These are phyloP conservation scores for Chauna torquata DNA, from an alignment of 2,113 vertebrate species.

Conservation along the genomic window DNA sequence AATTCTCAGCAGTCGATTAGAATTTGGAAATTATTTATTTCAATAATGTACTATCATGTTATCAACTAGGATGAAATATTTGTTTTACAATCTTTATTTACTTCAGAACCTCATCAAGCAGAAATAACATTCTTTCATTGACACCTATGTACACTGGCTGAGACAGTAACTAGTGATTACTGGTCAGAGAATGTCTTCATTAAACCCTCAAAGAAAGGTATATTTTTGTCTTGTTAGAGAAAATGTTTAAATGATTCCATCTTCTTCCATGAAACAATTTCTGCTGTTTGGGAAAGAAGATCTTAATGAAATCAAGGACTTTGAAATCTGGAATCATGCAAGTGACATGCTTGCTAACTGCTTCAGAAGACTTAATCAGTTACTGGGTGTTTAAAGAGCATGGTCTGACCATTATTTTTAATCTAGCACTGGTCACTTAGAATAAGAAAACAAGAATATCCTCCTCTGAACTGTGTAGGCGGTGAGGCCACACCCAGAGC, in stretches of 20 bases:
- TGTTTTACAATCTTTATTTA: not conserved
- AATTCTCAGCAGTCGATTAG: not conserved
- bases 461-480: not conserved
- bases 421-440: not conserved
- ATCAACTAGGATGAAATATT: not conserved
- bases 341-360: not conserved
- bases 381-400: too few relatives aligned
- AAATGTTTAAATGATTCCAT: not conserved
- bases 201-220: not conserved
- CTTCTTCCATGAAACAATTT: not conserved
- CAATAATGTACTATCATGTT: not conserved
- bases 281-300: not conserved
- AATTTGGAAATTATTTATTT: not conserved
- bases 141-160: not conserved
- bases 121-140: not conserved
- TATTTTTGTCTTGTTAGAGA: not conserved
- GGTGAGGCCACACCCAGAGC: not conserved
- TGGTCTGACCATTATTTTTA: too few relatives aligned
- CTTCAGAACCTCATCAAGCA: not conserved
- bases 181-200: not conserved
- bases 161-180: not conserved
- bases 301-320: constrained; percentile 35
- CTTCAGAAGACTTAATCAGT: constrained; percentile 9
- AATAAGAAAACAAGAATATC: not conserved
- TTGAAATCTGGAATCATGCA: not conserved